Base-by-base conservation (phyloP, 1,140 invertebrate genomes). In the Chelonus insularis region DNA sequence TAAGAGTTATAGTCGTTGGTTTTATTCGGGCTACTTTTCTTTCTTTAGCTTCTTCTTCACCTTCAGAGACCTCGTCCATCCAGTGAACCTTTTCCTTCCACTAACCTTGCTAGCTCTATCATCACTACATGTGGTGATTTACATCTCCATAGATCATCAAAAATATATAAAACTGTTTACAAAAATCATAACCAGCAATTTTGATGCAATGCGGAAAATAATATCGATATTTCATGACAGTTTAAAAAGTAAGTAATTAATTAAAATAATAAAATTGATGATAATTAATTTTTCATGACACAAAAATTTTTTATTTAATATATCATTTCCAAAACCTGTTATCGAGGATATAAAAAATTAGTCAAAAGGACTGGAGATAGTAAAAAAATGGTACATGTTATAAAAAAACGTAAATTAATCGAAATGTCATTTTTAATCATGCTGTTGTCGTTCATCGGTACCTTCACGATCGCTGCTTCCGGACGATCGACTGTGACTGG, bases 1-100 rank as follows among this genome's bases (percentile, higher is more conserved):
- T 63, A 68, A 68, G 70, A 73, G 56, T 72, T 70, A 70, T 69
- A 32, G 65, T 66, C 63, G 59, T 62, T 64, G 63, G 45, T 61
- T 72, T 72, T 67, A 68, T 71, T 70, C 65, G 50, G 52, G 56
- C 62, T 68, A 64, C 56, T 57, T 63, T 20, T 18, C 16, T 21
- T 21, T 9, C 16, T 0, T 18, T 8, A 16, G 14, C 14, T 43
- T 43, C 41, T 16, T 8, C 18, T 43, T 18, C 16, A 2, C 7
- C 9, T n/a, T 14, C 36, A 4, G 25, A 29, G 25, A 29, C 25
- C 25, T 29, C 25, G 25, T 29, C 25, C 25, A 29, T 29, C 25
- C 25, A 29, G 7, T 7, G 29, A 29, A 39, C 45, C 48, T 59
- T 64, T 29, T 37, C 32, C 34, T 18, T 36, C 21, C 29, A 25